phyloP scores from a whole-genome alignment of 2,113 vertebrate species.

The Vulpes ferrilata region DNA sequence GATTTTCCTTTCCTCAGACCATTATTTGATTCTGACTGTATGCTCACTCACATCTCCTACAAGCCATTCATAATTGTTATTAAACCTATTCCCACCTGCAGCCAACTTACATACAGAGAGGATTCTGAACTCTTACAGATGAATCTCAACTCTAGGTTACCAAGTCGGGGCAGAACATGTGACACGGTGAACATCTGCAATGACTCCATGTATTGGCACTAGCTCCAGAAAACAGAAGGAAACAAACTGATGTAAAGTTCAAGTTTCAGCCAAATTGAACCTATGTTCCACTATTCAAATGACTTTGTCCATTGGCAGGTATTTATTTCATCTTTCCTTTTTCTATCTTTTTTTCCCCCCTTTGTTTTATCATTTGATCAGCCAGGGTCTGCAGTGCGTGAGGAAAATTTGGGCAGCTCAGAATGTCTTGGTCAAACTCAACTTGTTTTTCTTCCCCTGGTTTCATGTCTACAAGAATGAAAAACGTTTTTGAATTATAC shows the following conservation, averaged over 20 bases:
- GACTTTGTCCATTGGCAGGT: background rate
- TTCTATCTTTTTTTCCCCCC: background rate
- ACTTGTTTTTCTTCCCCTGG: background rate
- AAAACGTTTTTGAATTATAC: background rate
- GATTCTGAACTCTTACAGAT: background rate
- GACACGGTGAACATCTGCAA: background rate
- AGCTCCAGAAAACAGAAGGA: background rate
- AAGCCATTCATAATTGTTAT: background rate
- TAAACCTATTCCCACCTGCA: background rate
- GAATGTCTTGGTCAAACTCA: background rate
- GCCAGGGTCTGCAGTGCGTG: fast-evolving
- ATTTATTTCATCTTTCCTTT: background rate
- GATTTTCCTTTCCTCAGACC: background rate
- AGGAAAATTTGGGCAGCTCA: background rate
- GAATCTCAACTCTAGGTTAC: background rate
- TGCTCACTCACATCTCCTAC: background rate
- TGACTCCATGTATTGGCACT: background rate
- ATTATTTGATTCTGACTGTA: background rate
- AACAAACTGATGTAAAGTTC: background rate
- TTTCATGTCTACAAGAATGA: background rate
- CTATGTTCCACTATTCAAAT: background rate
- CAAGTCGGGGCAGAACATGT: background rate
- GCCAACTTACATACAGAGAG: background rate
- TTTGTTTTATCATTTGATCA: background rate
- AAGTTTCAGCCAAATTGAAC: background rate